Evolutionary conservation across 2,888 invertebrate species (phyloP), one percentile per base, ranked within the genome.

Genomic region (Phragmatobia fuliginosa): DNA sequence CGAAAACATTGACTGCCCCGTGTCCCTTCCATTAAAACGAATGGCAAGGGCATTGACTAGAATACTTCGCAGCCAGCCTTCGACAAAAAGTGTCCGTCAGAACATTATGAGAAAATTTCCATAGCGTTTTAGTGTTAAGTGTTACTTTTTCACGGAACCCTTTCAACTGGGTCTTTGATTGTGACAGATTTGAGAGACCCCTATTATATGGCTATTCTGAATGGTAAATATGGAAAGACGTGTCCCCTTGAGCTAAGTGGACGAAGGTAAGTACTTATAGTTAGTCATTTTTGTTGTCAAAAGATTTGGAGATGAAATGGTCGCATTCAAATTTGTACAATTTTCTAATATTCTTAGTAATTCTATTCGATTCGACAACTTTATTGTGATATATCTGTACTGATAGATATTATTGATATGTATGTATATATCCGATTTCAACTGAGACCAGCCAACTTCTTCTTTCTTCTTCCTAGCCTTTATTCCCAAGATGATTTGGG

Each of bases 101-200:
- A 83, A 86, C 84, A 88, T 87, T 86, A 88, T 79, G 84, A 74
- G 84, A 71, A 79, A 84, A 90, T 90, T 90, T 88, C 86, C 90
- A 90, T 87, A 85, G 74, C 84, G 78, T 75, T 89, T 83, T 80
- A 82, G 82, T 66, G 66, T 82, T 84, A 86, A 87, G 84, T 87
- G 85, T 82, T 78, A 83, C 83, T 82, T 82, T 84, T 86, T 86
- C 49, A 72, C 72, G 11, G 38, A 68, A 84, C 85, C 85, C 84
- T 87, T 89, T 87, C 80, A 82, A 80, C 77, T 68, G 87, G 82
- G 75, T 63, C 82, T 83, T 76, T 85, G 86, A 87, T 86, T 88
- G 87, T 86, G 85, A 84, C 85, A 82, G 83, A 85, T 87, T 72
- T 52, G 8, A 67, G 66, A 41, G 81, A 77, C 74, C 81, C 71